These are phyloP conservation scores for Trichopoda pennipes DNA, from an alignment of 2,888 invertebrate species.

Conservation along the genomic window DNA sequence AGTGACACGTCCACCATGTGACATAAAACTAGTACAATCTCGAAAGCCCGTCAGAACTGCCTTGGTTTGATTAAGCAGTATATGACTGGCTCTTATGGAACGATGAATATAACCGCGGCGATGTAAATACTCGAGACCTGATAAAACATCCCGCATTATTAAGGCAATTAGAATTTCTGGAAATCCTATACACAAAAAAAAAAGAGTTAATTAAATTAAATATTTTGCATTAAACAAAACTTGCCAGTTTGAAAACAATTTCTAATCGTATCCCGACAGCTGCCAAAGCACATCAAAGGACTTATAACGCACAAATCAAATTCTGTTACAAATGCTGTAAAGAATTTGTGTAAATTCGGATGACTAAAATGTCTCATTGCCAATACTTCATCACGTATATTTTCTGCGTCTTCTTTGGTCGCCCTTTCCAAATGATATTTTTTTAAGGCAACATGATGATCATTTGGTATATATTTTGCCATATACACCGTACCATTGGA, in stretches of 20 bases:
- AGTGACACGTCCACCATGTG: slow-evolving; percentile 86
- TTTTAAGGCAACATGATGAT: slow-evolving; percentile 88
- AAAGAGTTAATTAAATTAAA: too few relatives aligned
- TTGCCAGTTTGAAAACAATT: slow-evolving; percentile 85
- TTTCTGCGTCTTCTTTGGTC: slow-evolving; percentile 82
- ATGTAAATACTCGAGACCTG: slow-evolving; percentile 92
- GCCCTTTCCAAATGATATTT: slow-evolving; percentile 88
- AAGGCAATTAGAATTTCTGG: slow-evolving; percentile 91
- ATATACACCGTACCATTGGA: slow-evolving; percentile 88
- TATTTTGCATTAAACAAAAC: background rate
- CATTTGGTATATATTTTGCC: slow-evolving; percentile 85
- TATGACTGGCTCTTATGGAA: slow-evolving; percentile 91
- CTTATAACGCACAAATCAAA: slow-evolving; percentile 89
- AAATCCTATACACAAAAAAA: slow-evolving; percentile 83
- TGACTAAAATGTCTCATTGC: slow-evolving; percentile 90
- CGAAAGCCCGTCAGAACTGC: slow-evolving; percentile 90
- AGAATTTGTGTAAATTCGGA: slow-evolving; percentile 88
- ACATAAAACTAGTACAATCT: slow-evolving; percentile 88
- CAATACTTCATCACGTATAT: slow-evolving; percentile 88
- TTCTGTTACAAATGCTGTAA: slow-evolving; percentile 89
- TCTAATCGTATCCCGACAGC: slow-evolving; percentile 89
- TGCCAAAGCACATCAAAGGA: slow-evolving; percentile 92
- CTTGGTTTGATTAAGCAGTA: slow-evolving; percentile 86
- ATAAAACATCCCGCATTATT: slow-evolving; percentile 88
- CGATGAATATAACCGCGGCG: slow-evolving; percentile 92